Evolutionary conservation across 2,113 vertebrate genomes (phyloP), one percentile per base, ranked within the genome.

Genomic region (Tachysurus fulvidraco): DNA sequence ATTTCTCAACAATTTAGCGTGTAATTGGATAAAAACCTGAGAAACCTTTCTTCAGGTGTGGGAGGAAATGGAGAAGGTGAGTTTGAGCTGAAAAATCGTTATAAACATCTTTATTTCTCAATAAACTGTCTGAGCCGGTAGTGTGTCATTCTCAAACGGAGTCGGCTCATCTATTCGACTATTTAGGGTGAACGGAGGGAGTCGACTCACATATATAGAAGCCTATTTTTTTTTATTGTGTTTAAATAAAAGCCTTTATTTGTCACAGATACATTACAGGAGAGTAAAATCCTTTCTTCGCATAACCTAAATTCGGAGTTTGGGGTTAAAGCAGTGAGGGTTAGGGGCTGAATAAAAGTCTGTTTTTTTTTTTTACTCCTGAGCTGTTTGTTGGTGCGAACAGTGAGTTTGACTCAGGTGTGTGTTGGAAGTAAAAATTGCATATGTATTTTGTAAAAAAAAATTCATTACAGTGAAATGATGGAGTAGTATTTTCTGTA

Each of bases 21-120:
- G 44, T 59, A 41, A n/a, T 21, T 25, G 1, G 0, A 12, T 52
- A 73, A 71, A 36, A 36, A 73, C 13, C 23, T 67, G 16, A 10
- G 3, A 16, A 59, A 5, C 65, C 0, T 59, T 30, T 81, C 50
- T 55, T 85, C 52, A 57, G 16, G 5, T 55, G 52, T 0, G 7
- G 21, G 25, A 64, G 10, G 23, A 25, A 21, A 89, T 89, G 88
- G 88, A 87, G 36, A 62, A 85, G 85, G 88, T 85, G 71, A 87
- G 85, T 67, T n/a, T 16, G 46, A 5, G 30, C 0, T 76, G 46
- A n/a, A 76, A 52, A 13, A 28, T 78, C 74, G 28, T 54, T 46
- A 46, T 25, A 28, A 25, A 25, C 60, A 25, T 25, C 5, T 62
- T 73, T 73, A 1, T 78, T 12, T 69, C 25, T 80, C 23, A 57